These are phyloP conservation scores for Rhadinocentrus ornatus DNA, from an alignment of 2,797 vertebrate species.

Conservation along the genomic window DNA sequence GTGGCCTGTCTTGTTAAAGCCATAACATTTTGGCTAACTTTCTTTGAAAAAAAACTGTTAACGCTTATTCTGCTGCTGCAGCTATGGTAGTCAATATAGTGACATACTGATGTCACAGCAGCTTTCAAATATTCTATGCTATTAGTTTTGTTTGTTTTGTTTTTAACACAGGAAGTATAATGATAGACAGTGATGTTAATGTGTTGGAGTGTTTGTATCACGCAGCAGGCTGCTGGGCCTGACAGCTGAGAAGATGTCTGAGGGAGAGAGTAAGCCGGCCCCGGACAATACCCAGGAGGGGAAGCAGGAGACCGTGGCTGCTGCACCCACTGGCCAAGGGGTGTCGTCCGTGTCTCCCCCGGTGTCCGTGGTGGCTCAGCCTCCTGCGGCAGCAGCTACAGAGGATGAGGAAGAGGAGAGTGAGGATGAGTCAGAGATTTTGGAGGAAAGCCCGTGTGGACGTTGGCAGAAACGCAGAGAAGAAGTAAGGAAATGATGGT, in stretches of 20 bases:
- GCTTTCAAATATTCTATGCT: not conserved
- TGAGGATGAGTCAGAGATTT: conserved; percentile 97
- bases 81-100: not conserved
- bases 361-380: conserved; percentile 85
- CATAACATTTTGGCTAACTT: conserved; percentile 13
- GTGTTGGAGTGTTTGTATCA: conserved; percentile 5
- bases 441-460: conserved; percentile 97
- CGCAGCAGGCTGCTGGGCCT: conserved; percentile 71
- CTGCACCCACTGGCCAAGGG: conserved; percentile 77
- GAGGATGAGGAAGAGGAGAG: conserved; percentile 94
- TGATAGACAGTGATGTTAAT: not conserved
- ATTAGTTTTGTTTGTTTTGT: not conserved
- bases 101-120: not conserved
- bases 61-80: not conserved
- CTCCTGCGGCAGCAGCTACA: conserved; percentile 78
- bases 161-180: not conserved
- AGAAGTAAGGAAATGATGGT: conserved; percentile 81
- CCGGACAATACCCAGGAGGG: conserved; percentile 84
- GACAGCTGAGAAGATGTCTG: conserved; percentile 86
- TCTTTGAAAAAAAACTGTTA: conserved; percentile 12
- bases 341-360: conserved; percentile 91
- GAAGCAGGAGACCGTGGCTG: conserved; percentile 83
- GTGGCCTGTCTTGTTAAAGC: conserved; percentile 23
- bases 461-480: conserved; percentile 98
- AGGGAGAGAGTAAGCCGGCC: conserved; percentile 90